Evolutionary conservation across 2,797 vertebrate genomes (phyloP), one percentile per base, ranked within the genome.

Genomic region (Microctenopoma steveboyesi): DNA sequence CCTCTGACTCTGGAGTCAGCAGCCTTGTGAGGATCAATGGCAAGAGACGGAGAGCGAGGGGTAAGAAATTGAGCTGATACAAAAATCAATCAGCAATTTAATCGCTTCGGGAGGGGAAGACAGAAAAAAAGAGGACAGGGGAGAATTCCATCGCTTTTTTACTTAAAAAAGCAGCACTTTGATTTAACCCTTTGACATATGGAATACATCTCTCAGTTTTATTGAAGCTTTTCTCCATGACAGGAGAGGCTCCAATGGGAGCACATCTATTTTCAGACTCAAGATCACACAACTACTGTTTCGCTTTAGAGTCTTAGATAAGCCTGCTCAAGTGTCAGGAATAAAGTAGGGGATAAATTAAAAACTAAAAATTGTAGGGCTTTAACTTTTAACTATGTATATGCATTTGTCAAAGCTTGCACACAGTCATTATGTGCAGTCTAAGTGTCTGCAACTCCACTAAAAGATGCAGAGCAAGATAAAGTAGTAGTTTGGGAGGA

Each of bases 81-180:
- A 91, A 93, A 94, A 94, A 94, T 94, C 94, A 94, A 95, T 95
- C 92, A 93, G 91, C 90, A 92, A 93, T 93, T 94, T 94, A 93
- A 94, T 93, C 90, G 88, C 92, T 93, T 91, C 50, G 65, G 83
- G 86, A 87, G 78, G 86, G 81, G 87, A 67, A 74, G 80, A 70
- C 59, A 59, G 76, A 70, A 86, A 89, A 70, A 60, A 86, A 66
- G 64, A 73, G 47, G 69, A 81, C 25, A 62, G 50, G 58, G 76
- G 87, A 88, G 82, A 91, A 91, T 91, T 92, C 79, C 84, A 78
- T 49, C 1, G 78, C 69, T 91, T 90, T 92, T 86, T 91, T 84
- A 80, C 78, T 89, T 80, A 74, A 88, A 90, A 90, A 90, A 83
- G 72, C 84, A 82, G 72, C 66, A 55, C 85, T 91, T 85, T 88